Evolutionary conservation across 2,113 vertebrate genomes (phyloP).

Genomic region (Myocastor coypus): DNA sequence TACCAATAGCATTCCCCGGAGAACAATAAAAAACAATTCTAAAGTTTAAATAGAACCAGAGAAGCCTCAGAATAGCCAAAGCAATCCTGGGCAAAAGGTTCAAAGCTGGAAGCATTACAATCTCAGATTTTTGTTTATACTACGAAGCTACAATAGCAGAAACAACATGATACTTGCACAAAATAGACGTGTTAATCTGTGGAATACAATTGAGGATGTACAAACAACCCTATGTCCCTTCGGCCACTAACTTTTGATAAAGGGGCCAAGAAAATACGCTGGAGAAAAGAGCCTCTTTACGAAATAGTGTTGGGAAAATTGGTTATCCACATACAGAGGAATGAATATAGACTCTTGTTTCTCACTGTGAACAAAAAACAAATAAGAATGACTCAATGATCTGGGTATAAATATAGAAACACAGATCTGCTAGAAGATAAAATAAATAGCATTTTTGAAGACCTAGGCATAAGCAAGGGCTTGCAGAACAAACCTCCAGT

Average conservation of each 20-base stretch:
- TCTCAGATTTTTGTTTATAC: background rate
- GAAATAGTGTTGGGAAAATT: background rate
- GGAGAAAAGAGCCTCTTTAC: background rate
- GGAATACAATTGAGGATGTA: background rate
- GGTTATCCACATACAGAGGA: background rate
- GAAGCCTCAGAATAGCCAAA: background rate
- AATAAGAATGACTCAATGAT: background rate
- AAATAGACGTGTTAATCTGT: background rate
- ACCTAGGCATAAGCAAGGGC: background rate
- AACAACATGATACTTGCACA: background rate
- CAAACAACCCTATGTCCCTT: background rate
- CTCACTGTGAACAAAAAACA: background rate
- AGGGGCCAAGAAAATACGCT: background rate
- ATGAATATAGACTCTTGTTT: background rate
- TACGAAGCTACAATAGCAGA: background rate
- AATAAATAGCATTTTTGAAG: background rate
- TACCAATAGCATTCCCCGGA: background rate
- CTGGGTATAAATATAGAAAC: background rate
- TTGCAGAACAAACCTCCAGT: background rate
- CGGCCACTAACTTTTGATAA: background rate
- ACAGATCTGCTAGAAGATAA: background rate
- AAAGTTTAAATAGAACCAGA: background rate
- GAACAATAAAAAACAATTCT: background rate
- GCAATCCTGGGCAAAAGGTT: background rate
- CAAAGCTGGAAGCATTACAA: background rate